Conservation (phyloP, 1,140 invertebrate genomes). For the Drosophila albomicans region DNA sequence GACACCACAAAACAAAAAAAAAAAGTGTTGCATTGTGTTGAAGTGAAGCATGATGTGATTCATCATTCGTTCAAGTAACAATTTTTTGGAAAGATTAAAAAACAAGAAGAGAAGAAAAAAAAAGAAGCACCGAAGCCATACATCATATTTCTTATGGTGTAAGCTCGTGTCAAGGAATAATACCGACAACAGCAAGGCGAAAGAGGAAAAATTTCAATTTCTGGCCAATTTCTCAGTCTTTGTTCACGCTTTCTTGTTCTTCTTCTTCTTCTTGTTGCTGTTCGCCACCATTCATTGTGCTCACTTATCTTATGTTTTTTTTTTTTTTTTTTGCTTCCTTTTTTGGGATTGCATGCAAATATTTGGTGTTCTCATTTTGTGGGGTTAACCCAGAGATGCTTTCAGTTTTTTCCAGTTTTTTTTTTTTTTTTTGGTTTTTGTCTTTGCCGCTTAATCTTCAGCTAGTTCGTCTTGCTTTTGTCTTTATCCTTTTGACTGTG, state of each 20-base stretch:
- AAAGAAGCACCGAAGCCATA: not conserved
- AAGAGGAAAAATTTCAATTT: slow-evolving; percentile 12
- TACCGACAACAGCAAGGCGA: not conserved
- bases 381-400: slow-evolving; percentile 14
- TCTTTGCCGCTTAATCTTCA: slow-evolving; percentile 5
- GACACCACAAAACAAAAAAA: not conserved
- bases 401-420: not conserved
- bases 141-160: slow-evolving; percentile 9
- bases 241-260: slow-evolving; percentile 24
- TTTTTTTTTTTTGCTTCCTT: not conserved
- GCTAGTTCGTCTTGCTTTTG: not conserved
- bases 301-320: not conserved
- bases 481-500: slow-evolving; percentile 30
- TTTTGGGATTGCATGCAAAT: slow-evolving; percentile 34
- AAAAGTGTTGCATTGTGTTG: not conserved
- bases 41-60: slow-evolving; percentile 1
- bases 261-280: slow-evolving; percentile 6
- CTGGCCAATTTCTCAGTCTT: slow-evolving; percentile 8
- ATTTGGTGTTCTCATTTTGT: slow-evolving; percentile 39
- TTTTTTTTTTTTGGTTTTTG: slow-evolving; percentile 1
- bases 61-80: not conserved
- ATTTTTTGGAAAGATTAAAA: not conserved
- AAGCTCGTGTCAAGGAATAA: slow-evolving; percentile 13
- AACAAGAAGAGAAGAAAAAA: not conserved
- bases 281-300: slow-evolving; percentile 17